Percentiles rank a stretch among this genome's conserved stretches.
phyloP scores from a whole-genome alignment of 1,140 invertebrate species.

The Neotoxoptera formosana region DNA sequence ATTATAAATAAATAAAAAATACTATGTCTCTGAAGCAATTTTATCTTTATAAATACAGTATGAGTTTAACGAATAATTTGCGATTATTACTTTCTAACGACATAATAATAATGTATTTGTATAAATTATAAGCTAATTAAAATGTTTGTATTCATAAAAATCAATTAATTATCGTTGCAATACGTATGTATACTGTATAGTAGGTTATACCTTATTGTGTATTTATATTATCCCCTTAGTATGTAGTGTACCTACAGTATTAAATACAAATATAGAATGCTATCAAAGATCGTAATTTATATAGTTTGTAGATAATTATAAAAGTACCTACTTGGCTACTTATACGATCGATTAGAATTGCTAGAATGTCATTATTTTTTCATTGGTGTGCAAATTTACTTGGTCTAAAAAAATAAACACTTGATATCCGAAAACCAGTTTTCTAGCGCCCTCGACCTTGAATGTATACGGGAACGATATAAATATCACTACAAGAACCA shows the following conservation, averaged over 20 bases:
- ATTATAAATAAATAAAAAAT: background rate
- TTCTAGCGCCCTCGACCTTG: background rate
- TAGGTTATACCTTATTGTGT: background rate
- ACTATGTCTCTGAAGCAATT: background rate
- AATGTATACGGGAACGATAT: background rate
- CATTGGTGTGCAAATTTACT: background rate
- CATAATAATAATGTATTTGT: background rate
- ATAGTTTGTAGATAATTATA: background rate
- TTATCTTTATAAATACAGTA: background rate
- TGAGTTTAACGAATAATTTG: background rate
- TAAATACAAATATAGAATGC: background rate
- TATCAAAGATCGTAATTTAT: background rate
- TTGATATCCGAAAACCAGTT: background rate
- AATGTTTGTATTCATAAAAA: background rate
- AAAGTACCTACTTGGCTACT: background rate
- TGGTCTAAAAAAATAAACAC: background rate
- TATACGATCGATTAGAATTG: background rate
- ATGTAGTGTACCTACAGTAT: background rate
- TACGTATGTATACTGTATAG: background rate
- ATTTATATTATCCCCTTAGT: background rate
- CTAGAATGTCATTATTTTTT: background rate
- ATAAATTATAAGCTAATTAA: background rate
- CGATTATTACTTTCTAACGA: background rate
- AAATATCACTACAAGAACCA: background rate
- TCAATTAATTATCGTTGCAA: background rate